Conservation (phyloP, 2,797 vertebrate species). For the Spatula clypeata region DNA sequence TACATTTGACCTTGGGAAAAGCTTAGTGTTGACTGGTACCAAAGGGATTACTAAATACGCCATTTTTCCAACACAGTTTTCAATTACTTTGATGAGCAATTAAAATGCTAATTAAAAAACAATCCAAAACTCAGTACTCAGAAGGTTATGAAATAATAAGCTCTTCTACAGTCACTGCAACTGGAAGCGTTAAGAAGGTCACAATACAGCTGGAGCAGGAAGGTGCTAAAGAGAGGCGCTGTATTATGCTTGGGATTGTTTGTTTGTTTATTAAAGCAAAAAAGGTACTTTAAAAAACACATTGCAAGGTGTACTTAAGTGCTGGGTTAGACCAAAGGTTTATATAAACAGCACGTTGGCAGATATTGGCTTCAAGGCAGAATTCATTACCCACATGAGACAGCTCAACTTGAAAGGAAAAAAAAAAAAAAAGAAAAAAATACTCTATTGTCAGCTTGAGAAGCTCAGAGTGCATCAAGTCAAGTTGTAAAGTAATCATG, state of each 20-base stretch:
- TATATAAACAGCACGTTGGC: neutral
- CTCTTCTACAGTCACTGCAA: constrained; percentile 36
- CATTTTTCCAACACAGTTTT: constrained; percentile 75
- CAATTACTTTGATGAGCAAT: constrained; percentile 85
- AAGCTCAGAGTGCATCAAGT: neutral
- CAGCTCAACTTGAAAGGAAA: neutral
- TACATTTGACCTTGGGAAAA: constrained; percentile 77
- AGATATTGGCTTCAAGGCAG: fast-evolving
- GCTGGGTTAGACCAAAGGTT: neutral
- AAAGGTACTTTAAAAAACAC: neutral
- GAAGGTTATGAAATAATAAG: constrained; percentile 81
- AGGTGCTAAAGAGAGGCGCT: neutral
- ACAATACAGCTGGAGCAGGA: constrained; percentile 14
- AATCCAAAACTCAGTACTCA: constrained; percentile 76
- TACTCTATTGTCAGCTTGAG: neutral
- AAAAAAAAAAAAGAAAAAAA: neutral
- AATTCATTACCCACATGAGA: neutral
- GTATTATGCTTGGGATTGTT: neutral
- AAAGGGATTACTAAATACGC: constrained; percentile 81
- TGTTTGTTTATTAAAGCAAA: neutral
- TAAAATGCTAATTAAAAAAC: constrained; percentile 88
- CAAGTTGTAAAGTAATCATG: neutral
- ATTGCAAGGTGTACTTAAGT: neutral
- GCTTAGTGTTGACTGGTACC: constrained; percentile 61
- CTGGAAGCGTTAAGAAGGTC: constrained; percentile 68